These are phyloP conservation scores for Calliopsis andreniformis DNA, from an alignment of 1,140 invertebrate species.

Conservation along the genomic window DNA sequence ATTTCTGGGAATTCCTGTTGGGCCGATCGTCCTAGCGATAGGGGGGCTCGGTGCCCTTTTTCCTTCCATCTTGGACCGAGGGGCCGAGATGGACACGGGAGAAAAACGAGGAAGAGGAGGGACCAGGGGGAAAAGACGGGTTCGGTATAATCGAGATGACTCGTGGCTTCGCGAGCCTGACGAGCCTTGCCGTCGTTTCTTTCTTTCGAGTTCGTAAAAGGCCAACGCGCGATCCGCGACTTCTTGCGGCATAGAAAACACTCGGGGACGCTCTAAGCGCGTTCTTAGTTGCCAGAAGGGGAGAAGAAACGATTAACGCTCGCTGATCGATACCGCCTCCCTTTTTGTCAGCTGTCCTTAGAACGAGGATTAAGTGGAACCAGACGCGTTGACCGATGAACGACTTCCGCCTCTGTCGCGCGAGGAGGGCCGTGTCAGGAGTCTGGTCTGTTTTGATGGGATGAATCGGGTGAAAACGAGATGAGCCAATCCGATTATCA, in stretches of 20 bases:
- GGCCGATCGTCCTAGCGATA: constrained; percentile 55
- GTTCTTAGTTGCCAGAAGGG: background rate
- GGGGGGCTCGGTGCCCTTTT: constrained; percentile 27
- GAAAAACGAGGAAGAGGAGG: constrained; percentile 21
- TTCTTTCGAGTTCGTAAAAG: constrained; percentile 3
- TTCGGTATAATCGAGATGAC: constrained; percentile 61
- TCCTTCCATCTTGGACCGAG: constrained; percentile 32
- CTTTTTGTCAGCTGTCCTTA: constrained; percentile 7
- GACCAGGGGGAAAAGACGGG: constrained; percentile 35
- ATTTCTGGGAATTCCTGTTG: constrained; percentile 58
- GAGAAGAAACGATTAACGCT: background rate
- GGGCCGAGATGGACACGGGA: constrained; percentile 22
- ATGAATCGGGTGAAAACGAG: constrained; percentile 61
- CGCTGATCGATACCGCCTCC: background rate
- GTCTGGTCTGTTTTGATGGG: constrained; percentile 57
- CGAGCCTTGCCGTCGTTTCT: constrained; percentile 22
- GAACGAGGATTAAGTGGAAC: constrained; percentile 25
- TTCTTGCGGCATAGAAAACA: constrained; percentile 20
- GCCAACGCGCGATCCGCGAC: background rate
- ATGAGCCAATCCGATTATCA: constrained; percentile 61
- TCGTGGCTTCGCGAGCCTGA: constrained; percentile 46
- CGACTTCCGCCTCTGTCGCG: constrained; percentile 27
- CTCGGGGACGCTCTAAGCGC: background rate
- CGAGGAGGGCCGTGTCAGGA: background rate
- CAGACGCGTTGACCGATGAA: constrained; percentile 27